Percentiles rank a stretch among this genome's conserved stretches.
phyloP scores from a whole-genome alignment of 2,888 invertebrate species.

The Mayetiola destructor region DNA sequence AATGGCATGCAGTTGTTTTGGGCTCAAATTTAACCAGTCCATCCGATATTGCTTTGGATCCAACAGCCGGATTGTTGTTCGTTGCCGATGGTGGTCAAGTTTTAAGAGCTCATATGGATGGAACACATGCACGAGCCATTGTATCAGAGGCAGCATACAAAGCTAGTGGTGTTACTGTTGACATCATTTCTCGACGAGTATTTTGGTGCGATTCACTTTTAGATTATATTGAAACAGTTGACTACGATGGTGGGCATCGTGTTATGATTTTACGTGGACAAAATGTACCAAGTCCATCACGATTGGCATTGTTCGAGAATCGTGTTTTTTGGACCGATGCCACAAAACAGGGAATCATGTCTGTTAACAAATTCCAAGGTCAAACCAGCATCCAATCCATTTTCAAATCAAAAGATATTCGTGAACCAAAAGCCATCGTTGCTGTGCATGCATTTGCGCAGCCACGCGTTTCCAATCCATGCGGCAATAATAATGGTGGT shows the following conservation, averaged over 20 bases:
- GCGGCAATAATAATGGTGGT: conserved; percentile 72
- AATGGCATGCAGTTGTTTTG: conserved; percentile 79
- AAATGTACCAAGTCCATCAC: conserved; percentile 72
- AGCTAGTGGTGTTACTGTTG: conserved; percentile 82
- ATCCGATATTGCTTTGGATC: conserved; percentile 84
- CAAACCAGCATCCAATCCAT: conserved; percentile 63
- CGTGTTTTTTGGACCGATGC: conserved; percentile 83
- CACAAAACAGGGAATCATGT: conserved; percentile 77
- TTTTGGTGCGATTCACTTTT: conserved; percentile 94
- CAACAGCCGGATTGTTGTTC: conserved; percentile 75
- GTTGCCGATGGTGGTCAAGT: conserved; percentile 73
- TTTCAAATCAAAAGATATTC: conserved; percentile 63
- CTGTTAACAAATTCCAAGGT: conserved; percentile 73
- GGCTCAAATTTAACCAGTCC: conserved; percentile 85
- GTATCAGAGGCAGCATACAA: conserved; percentile 87
- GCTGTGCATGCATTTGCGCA: conserved; percentile 68
- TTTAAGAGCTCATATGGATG: conserved; percentile 87
- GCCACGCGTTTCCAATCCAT: conserved; percentile 59
- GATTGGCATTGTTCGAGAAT: conserved; percentile 72
- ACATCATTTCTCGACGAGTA: conserved; percentile 75
- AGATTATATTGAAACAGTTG: conserved; percentile 91
- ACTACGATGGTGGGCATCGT: conserved; percentile 76
- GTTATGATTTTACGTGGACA: conserved; percentile 67
- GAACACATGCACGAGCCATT: conserved; percentile 66
- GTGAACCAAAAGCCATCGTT: conserved; percentile 72